Conservation (phyloP, 2,113 vertebrate genomes). For the Ptychochromis oligacanthus region DNA sequence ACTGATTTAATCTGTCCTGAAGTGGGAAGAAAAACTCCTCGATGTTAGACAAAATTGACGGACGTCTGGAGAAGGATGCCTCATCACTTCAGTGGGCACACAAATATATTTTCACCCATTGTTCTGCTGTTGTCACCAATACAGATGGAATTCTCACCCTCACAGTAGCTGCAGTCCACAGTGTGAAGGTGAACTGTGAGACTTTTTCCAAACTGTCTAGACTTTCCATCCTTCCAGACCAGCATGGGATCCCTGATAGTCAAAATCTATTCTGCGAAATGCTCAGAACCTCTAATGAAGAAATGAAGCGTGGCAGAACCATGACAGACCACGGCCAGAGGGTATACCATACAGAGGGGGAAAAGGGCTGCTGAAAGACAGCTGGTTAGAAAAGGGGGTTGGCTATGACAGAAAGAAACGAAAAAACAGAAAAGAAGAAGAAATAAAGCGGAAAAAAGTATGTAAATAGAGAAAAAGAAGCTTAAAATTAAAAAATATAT, state of each 20-base stretch:
- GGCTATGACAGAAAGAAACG: neutral
- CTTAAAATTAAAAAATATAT: neutral
- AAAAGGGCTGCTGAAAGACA: neutral
- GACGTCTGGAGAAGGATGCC: neutral
- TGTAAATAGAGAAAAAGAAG: neutral
- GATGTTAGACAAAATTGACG: neutral
- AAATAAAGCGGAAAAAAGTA: neutral
- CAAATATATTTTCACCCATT: neutral
- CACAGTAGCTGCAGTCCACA: neutral
- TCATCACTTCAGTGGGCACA: neutral
- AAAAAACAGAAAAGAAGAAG: neutral
- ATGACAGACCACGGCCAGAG: slow-evolving; percentile 55
- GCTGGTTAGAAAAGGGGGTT: neutral
- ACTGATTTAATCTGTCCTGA: neutral
- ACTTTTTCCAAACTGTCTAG: slow-evolving; percentile 53
- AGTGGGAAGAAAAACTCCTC: neutral
- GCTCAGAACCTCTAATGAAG: slow-evolving; percentile 65
- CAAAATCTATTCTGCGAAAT: slow-evolving; percentile 55
- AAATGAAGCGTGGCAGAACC: slow-evolving; percentile 67
- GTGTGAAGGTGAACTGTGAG: slow-evolving; percentile 62
- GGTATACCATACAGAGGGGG: slow-evolving; percentile 7
- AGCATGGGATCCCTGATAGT: slow-evolving; percentile 56
- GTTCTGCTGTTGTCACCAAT: neutral
- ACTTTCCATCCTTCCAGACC: slow-evolving; percentile 44
- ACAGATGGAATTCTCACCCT: slow-evolving; percentile 6